These are phyloP conservation scores for Leptinotarsa rubiginosa DNA, from an alignment of 2,888 invertebrate species.

Conservation along the genomic window DNA sequence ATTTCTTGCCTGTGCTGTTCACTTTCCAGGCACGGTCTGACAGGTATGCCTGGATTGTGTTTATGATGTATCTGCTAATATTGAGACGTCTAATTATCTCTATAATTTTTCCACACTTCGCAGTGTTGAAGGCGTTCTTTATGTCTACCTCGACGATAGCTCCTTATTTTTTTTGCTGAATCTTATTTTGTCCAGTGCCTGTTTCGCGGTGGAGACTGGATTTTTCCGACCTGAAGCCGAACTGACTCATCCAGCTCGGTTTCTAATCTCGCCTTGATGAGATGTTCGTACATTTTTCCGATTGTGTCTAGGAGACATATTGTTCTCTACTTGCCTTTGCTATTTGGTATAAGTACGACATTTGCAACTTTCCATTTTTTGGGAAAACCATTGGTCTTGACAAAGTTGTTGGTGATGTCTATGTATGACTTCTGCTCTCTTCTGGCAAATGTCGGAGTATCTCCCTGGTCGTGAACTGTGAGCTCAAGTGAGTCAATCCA, in stretches of 20 bases:
- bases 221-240: neutral
- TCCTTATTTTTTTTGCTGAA: neutral
- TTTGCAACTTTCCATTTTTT: slow-evolving; percentile 38
- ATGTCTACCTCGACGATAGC: neutral
- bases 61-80: neutral
- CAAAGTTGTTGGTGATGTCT: slow-evolving; percentile 12
- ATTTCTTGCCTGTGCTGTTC: neutral
- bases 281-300: slow-evolving; percentile 6
- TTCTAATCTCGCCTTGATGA: no score
- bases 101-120: neutral
- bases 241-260: neutral
- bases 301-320: neutral
- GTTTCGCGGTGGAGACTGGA: neutral
- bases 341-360: slow-evolving; percentile 26
- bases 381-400: slow-evolving; percentile 28
- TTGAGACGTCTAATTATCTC: neutral
- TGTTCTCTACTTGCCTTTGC: neutral
- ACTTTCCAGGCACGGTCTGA: neutral
- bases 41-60: neutral
- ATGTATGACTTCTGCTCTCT: neutral
- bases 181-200: slow-evolving; percentile 26
- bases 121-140: neutral
- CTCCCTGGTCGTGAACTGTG: neutral
- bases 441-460: neutral
- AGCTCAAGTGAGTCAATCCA: neutral